Evolutionary conservation across 2,113 vertebrate species (phyloP).

Genomic region (Indicator indicator): DNA sequence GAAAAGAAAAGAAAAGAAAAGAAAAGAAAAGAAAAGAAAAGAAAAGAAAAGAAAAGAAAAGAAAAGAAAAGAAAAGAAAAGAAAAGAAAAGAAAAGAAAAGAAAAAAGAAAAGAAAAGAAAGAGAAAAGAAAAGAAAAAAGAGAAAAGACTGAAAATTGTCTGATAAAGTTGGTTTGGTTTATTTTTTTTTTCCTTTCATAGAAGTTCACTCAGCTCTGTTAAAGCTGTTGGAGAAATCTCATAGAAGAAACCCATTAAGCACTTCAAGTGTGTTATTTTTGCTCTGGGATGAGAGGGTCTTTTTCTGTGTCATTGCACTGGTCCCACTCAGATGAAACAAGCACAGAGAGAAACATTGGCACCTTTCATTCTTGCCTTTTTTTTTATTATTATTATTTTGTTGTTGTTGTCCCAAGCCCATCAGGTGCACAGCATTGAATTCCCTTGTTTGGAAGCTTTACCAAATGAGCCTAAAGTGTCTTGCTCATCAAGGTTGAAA

Average conservation of each 20-base stretch:
- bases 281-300: constrained; percentile 32
- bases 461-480: constrained; percentile 66
- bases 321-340: constrained; percentile 54
- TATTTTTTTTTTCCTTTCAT: background rate
- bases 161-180: background rate
- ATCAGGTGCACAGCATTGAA: constrained; percentile 23
- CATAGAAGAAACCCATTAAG: constrained; percentile 59
- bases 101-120: background rate
- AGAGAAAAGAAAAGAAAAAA: background rate
- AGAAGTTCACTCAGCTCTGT: constrained; percentile 41
- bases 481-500: constrained; percentile 58
- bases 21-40: too few relatives aligned
- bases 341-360: constrained; percentile 66
- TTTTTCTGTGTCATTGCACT: constrained; percentile 66
- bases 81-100: too few relatives aligned
- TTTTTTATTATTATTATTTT: background rate
- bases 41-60: background rate
- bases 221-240: constrained; percentile 51
- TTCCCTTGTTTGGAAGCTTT: constrained; percentile 57
- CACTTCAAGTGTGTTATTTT: constrained; percentile 67
- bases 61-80: background rate
- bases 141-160: background rate
- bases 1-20: too few relatives aligned
- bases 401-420: background rate
- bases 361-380: constrained; percentile 19